Base-by-base conservation (phyloP, 2,888 invertebrate species). In the Plebejus melissa region DNA sequence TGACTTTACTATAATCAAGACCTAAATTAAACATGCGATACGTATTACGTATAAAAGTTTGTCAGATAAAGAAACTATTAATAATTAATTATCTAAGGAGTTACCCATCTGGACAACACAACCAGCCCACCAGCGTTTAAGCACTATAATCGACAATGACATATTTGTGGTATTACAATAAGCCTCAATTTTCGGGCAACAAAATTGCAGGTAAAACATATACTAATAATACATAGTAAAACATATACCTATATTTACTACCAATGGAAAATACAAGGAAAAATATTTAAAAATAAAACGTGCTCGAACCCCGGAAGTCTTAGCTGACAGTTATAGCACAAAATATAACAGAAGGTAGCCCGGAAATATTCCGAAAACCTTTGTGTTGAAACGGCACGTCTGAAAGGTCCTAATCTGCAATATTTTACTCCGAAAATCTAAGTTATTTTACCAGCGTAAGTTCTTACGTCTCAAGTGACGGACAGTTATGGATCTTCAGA, bases 401-500 rank as follows among this genome's bases (percentile, higher is more conserved):
- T 65, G 32, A 13, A 65, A 65, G 65, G 71, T n/a, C 71, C 46
- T 71, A 71, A 71, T 41, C 41, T 71, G 71, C 22, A 46, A 71
- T 71, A 46, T 71, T 71, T 71, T 71, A 71, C 65, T 71, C 41
- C 22, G 46, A 46, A 71, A 71, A 46, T 71, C 71, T 46, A 71
- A 71, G 71, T 71, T 71, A 71, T 71, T 71, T 71, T 11, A 46
- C 46, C 13, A 71, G 46, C 71, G 71, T 71, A 71, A 13, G 71
- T 65, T 65, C 65, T 65, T 65, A 65, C 65, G 65, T 71, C 41
- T 71, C 9, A 13, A 71, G 71, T 71, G 71, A 41, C 71, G 71
- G 71, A 71, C 71, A 71, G n/a, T 71, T 71, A 71, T 71, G 71
- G 46, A 71, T 71, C 71, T 71, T 46, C 71, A 46, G 46, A 71